A percentile compares a stretch with the other conserved stretches of the same genome.
These are phyloP conservation scores for Drosophila bocki DNA, from an alignment of 1,140 invertebrate genomes.

Conservation along the genomic window DNA sequence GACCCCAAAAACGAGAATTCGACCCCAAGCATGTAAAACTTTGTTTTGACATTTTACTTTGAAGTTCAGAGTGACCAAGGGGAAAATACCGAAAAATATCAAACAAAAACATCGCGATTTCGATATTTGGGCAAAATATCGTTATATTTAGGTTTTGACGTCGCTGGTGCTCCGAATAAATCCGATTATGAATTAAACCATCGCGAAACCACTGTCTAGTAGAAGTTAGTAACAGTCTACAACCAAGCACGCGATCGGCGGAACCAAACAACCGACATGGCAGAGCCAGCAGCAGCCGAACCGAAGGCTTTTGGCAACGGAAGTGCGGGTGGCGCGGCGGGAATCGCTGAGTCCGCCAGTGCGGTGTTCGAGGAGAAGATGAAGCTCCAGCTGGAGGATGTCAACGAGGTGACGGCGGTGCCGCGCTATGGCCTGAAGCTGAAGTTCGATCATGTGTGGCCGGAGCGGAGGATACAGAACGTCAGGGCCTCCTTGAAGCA, in stretches of 20 bases:
- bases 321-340: constrained; percentile 14
- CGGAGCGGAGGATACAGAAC: constrained; percentile 90
- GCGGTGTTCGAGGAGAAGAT: constrained; percentile 72
- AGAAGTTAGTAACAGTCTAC: not conserved
- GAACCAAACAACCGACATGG: constrained; percentile 42
- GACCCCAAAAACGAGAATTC: too few relatives aligned
- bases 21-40: too few relatives aligned
- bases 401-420: constrained; percentile 71
- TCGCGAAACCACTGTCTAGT: not conserved
- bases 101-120: too few relatives aligned
- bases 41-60: too few relatives aligned
- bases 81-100: too few relatives aligned
- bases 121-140: not conserved
- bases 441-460: constrained; percentile 90
- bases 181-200: constrained; percentile 43
- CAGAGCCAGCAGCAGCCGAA: constrained; percentile 22
- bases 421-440: constrained; percentile 90
- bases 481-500: constrained; percentile 88
- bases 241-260: constrained; percentile 28
- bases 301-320: constrained; percentile 42
- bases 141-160: not conserved
- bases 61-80: too few relatives aligned
- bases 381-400: constrained; percentile 58
- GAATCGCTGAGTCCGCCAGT: constrained; percentile 70
- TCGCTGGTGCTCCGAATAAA: constrained; percentile 20